phyloP scores from a whole-genome alignment of 2,888 invertebrate genomes.

The Lycophotia porphyrea region DNA sequence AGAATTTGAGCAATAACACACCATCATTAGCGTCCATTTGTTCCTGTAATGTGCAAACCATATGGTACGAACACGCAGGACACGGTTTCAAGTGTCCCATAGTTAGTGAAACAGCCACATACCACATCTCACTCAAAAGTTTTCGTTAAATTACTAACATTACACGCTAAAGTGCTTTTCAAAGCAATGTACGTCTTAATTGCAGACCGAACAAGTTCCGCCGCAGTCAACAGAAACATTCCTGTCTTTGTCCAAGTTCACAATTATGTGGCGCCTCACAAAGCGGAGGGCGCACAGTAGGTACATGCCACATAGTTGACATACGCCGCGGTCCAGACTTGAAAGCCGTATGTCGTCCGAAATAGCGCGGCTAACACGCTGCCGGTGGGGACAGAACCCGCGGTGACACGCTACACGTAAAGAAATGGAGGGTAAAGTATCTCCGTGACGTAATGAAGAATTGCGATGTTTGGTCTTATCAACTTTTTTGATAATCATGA shows the following conservation, averaged over 20 bases:
- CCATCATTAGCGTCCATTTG: background rate
- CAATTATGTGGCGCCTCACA: slow-evolving; percentile 48
- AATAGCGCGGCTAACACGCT: slow-evolving; percentile 24
- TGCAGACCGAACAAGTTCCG: slow-evolving; percentile 18
- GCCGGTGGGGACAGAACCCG: background rate
- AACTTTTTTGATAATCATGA: background rate
- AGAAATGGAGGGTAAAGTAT: slow-evolving; percentile 10
- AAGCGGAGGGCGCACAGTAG: slow-evolving; percentile 24
- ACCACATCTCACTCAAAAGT: slow-evolving; percentile 2
- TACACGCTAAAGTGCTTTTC: slow-evolving; percentile 18
- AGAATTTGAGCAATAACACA: background rate
- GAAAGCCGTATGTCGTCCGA: slow-evolving; percentile 12
- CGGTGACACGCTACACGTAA: background rate
- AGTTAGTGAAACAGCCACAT: background rate
- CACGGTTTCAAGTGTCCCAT: background rate
- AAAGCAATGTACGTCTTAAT: slow-evolving; percentile 39
- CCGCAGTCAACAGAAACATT: slow-evolving; percentile 47
- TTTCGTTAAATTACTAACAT: background rate
- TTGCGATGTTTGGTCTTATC: background rate
- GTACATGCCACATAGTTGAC: slow-evolving; percentile 35
- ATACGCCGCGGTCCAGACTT: slow-evolving; percentile 17
- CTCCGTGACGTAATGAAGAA: slow-evolving; percentile 6
- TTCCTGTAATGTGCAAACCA: background rate
- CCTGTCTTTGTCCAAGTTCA: slow-evolving; percentile 41
- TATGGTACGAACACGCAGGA: background rate